Base-by-base conservation (phyloP, 2,888 invertebrate species). In the Halictus ligatus region DNA sequence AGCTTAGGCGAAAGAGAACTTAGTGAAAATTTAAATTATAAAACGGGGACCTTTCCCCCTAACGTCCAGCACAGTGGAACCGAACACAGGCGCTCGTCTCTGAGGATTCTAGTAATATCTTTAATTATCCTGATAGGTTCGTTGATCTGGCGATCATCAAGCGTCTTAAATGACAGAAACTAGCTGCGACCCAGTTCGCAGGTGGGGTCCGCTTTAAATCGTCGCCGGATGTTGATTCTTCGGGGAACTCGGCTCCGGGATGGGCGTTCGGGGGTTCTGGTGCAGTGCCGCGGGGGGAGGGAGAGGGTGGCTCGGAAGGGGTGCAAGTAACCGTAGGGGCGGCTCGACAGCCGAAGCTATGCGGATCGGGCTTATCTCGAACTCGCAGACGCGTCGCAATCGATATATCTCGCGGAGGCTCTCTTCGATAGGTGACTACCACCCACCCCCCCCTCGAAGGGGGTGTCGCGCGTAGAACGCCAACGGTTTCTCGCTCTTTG, bases 401-500 rank as follows among this genome's bases (percentile, higher is more conserved):
- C 95, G 94, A 95, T 95, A 94, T 94, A 95, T 95, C 94, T 95
- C 94, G 94, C 94, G 94, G 88, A 93, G 93, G 88, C 90, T 92
- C 89, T 90, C 91, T 92, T 91, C 91, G 92, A 93, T 92, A 92
- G 92, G 85, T 88, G 88, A 85, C 89, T 84, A 75, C 83, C 84
- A 54, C 43, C 75, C 78, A 67, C 80, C 67, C 7, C 40, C 35
- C 40, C 35, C 85, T 43, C 78, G 40, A 8, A 7, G 72, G 75
- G 79, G 60, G 75, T 54, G 81, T 60, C 86, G 71, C 78, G 71
- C 83, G 72, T 74, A 76, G 78, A 75, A 81, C 80, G 54, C 83
- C 89, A 83, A 67, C 86, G 80, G 81, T 72, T 83, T 75, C 87
- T 79, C 84, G 78, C 81, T 80, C 87, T 75, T 80, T 78, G 75